Evolutionary conservation across 2,113 vertebrate species (phyloP).

Genomic region (Parus major): DNA sequence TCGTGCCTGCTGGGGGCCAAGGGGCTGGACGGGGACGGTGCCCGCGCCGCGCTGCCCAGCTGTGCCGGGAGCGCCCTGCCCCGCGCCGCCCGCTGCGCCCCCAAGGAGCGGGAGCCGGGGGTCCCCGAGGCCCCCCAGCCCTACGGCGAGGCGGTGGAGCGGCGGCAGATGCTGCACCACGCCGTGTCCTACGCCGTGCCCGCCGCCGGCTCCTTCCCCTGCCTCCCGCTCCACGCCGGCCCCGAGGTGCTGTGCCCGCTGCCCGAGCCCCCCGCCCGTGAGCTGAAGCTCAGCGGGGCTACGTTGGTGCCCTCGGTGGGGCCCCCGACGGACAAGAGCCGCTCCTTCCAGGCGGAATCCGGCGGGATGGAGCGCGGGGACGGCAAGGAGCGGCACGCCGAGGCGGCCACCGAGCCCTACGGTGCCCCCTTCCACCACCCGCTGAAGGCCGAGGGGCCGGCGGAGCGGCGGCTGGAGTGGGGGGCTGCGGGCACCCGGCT

Average conservation of each 20-base stretch:
- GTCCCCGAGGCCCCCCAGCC: slow-evolving; percentile 85
- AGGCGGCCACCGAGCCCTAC: slow-evolving; percentile 63
- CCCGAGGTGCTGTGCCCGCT: slow-evolving; percentile 89
- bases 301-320: slow-evolving; percentile 91
- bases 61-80: slow-evolving; percentile 80
- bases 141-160: slow-evolving; percentile 88
- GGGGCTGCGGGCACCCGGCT: slow-evolving; percentile 74
- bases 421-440: slow-evolving; percentile 67
- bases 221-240: slow-evolving; percentile 88
- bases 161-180: slow-evolving; percentile 88
- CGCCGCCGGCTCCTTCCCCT: slow-evolving; percentile 85
- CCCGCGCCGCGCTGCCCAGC: slow-evolving; percentile 81
- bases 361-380: slow-evolving; percentile 76
- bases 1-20: slow-evolving; percentile 91
- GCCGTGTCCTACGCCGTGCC: slow-evolving; percentile 86
- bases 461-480: slow-evolving; percentile 86
- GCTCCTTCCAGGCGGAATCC: slow-evolving; percentile 86
- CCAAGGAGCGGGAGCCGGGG: slow-evolving; percentile 80
- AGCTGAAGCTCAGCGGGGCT: slow-evolving; percentile 86
- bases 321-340: slow-evolving; percentile 84
- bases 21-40: slow-evolving; percentile 83
- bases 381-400: slow-evolving; percentile 83
- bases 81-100: slow-evolving; percentile 72
- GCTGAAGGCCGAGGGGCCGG: slow-evolving; percentile 83
- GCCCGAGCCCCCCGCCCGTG: slow-evolving; percentile 84